Evolutionary conservation across 1,140 invertebrate genomes (phyloP), one percentile per base, ranked within the genome.

Genomic region (Drosophila murphyi): DNA sequence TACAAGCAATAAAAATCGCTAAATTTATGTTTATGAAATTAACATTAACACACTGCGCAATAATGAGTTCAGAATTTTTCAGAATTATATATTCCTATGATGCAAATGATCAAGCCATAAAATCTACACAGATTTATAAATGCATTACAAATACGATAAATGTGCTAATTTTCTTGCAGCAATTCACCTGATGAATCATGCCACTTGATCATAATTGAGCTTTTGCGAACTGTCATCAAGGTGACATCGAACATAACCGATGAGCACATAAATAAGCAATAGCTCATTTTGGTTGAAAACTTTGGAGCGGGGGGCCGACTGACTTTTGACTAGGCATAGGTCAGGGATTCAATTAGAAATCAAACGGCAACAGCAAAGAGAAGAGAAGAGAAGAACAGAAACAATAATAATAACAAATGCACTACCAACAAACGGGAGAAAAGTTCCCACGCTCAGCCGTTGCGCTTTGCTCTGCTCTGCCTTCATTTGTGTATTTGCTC

Each of bases 331-430:
- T 82, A 82, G 81, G 20, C 78, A 68, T 81, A 86, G 81, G 81
- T 85, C 81, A 85, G 73, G 73, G 68, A 67, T 85, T 86, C 78
- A 78, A 81, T 83, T 83, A 70, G 57, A 61, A 45, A n/a, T 39
- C 39, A 41, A 45, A 59, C 41, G 12, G 12, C 41, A 45, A 8
- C 29, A 29, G 5, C 54, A 29, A 4, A 34, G 3, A 5, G 34
- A 34, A 34, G 75, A 78, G 10, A 52, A 20, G 75, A 78, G 10
- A 52, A 20, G 5, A 29, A 28, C 68, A 57, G 39, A 50, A 67
- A 69, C 29, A 64, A 45, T 31, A 39, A 32, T 34, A 41, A 67
- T 20, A 61, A 63, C 50, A 60, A 70, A 48, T 39, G 31, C 54
- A 60, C 47, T 59, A 34, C 32, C 43, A n/a, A 47, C 50, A 61